Percentiles rank a stretch among this genome's conserved stretches.
Conservation (phyloP, 2,797 vertebrate species). For the Uromys caudimaculatus region DNA sequence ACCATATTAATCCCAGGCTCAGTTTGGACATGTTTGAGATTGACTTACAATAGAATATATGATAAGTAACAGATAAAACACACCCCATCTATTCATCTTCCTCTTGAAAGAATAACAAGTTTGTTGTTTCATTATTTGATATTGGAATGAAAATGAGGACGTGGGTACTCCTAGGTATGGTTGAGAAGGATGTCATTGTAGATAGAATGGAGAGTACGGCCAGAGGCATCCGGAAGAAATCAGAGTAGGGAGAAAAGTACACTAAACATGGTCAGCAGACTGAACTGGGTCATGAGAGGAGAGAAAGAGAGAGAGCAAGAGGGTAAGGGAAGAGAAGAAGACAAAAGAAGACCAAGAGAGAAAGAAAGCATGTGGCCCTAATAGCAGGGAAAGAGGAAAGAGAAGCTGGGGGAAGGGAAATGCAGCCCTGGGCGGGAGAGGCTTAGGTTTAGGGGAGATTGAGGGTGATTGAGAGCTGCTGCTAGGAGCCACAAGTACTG, state of each 20-base stretch:
- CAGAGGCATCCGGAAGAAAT: too few species aligned
- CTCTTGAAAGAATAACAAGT: slow-evolving; percentile 43
- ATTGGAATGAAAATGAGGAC: neutral
- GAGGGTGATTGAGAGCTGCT: neutral
- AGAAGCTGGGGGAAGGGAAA: neutral
- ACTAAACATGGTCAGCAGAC: neutral
- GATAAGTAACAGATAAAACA: neutral
- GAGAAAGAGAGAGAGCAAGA: neutral
- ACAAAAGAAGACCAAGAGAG: neutral
- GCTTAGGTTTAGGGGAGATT: neutral
- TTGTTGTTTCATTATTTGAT: slow-evolving; percentile 34
- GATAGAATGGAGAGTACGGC: neutral
- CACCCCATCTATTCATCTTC: neutral
- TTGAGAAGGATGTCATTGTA: neutral
- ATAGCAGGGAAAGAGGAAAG: neutral
- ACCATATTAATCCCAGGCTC: slow-evolving; percentile 21
- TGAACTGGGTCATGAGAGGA: neutral
- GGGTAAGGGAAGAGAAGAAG: neutral
- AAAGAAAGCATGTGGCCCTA: neutral
- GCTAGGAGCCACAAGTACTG: neutral
- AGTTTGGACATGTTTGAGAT: neutral
- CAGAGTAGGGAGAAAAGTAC: neutral
- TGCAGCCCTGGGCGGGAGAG: neutral
- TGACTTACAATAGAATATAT: slow-evolving; percentile 41
- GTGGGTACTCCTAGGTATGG: neutral